A percentile compares a stretch with the other conserved stretches of the same genome.
These are phyloP conservation scores for Clamator glandarius DNA, from an alignment of 2,797 vertebrate genomes.

Conservation along the genomic window DNA sequence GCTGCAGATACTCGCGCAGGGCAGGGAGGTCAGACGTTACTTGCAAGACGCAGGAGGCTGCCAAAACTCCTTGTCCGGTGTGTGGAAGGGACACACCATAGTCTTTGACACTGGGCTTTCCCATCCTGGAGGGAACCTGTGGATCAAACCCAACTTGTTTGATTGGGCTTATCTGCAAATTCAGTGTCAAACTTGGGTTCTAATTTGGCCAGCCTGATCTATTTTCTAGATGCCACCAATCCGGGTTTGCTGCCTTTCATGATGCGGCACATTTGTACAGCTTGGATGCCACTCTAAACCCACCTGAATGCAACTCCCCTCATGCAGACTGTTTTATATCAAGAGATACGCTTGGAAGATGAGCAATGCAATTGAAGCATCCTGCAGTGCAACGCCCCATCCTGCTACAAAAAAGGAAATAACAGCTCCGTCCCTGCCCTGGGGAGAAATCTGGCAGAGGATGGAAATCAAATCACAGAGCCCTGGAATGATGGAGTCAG, in stretches of 20 bases:
- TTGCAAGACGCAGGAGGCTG: no score
- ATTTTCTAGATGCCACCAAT: background rate
- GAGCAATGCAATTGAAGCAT: background rate
- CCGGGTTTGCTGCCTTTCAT: background rate
- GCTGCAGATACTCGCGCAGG: no score
- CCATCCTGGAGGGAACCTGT: background rate
- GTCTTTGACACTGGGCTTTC: slow-evolving; percentile 8
- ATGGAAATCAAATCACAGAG: background rate
- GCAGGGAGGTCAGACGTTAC: no score
- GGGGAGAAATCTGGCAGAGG: no score
- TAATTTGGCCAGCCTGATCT: background rate
- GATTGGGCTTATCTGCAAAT: background rate
- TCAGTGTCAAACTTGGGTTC: background rate
- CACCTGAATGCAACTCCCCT: background rate
- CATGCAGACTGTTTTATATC: background rate
- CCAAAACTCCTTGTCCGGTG: slow-evolving; percentile 13
- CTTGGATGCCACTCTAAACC: background rate
- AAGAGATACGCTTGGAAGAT: rapidly evolving
- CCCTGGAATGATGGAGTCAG: no score
- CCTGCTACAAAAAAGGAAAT: background rate
- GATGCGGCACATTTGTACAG: background rate
- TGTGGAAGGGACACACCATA: background rate
- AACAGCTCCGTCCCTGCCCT: background rate
- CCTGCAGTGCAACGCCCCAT: background rate
- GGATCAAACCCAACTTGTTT: background rate